phyloP scores from a whole-genome alignment of 92 coral and sea anemone species.

The Zoanthus solanderi region DNA sequence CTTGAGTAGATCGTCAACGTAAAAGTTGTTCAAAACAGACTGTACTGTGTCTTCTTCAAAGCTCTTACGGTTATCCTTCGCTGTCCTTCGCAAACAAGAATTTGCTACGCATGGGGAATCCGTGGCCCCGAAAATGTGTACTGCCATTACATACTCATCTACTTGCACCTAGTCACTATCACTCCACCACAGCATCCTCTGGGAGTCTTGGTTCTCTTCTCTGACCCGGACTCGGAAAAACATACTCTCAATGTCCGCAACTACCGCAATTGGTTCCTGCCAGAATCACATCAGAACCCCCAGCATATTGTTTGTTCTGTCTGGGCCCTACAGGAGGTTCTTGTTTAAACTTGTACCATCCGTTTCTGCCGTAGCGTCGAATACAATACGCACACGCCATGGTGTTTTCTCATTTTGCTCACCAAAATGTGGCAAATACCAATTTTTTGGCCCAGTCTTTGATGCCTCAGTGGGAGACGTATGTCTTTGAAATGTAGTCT shows the following conservation, averaged over 20 bases:
- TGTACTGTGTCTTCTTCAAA: too few relatives aligned
- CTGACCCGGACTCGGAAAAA: neutral
- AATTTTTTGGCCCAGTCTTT: slow-evolving; percentile 5
- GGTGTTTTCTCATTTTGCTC: slow-evolving; percentile 46
- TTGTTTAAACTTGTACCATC: neutral
- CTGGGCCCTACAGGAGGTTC: slow-evolving; percentile 9
- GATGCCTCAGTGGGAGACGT: slow-evolving; percentile 33
- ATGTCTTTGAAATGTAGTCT: slow-evolving; percentile 50
- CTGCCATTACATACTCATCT: too few relatives aligned
- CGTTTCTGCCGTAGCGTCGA: neutral
- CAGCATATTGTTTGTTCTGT: neutral
- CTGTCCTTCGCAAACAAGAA: too few relatives aligned
- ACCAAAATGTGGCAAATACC: slow-evolving; percentile 67
- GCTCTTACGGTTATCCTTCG: too few relatives aligned
- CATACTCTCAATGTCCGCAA: neutral
- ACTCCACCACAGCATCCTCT: slow-evolving; percentile 60
- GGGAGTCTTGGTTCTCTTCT: neutral
- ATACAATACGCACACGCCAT: neutral
- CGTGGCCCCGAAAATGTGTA: too few relatives aligned
- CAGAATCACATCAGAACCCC: slow-evolving; percentile 1
- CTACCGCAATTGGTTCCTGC: neutral
- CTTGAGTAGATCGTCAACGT: too few relatives aligned
- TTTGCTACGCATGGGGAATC: too few relatives aligned
- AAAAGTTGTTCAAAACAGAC: too few relatives aligned
- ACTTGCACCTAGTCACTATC: slow-evolving; percentile 22